Percentiles rank a stretch among this genome's conserved stretches.
These are phyloP conservation scores for Nematopogon swammerdamellus DNA, from an alignment of 2,888 invertebrate species.

Conservation along the genomic window DNA sequence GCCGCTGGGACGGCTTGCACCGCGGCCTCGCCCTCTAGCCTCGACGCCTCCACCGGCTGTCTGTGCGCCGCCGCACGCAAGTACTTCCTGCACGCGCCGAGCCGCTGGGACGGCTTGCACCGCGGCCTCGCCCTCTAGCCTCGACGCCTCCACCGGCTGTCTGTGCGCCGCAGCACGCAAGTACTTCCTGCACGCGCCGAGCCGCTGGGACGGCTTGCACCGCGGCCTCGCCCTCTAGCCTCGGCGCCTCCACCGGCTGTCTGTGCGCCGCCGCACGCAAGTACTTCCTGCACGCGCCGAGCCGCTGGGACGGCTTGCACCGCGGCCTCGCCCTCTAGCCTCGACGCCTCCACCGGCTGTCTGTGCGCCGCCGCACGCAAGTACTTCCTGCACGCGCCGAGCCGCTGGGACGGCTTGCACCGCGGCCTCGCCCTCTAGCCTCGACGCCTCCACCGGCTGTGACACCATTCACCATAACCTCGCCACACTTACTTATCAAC, in stretches of 20 bases:
- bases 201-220: slow-evolving; percentile 71
- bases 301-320: slow-evolving; percentile 71
- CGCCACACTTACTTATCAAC: no score
- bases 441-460: no score
- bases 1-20: slow-evolving; percentile 71
- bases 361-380: slow-evolving; percentile 89
- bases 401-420: slow-evolving; percentile 71
- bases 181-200: slow-evolving; percentile 88
- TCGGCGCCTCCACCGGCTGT: no score
- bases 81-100: slow-evolving; percentile 88
- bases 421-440: no score
- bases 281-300: slow-evolving; percentile 88
- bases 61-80: slow-evolving; percentile 89
- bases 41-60: no score
- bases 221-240: no score
- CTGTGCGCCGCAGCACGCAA: slow-evolving; percentile 89
- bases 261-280: slow-evolving; percentile 89
- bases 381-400: slow-evolving; percentile 88
- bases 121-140: no score
- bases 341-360: no score
- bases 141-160: no score
- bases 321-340: no score
- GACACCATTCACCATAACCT: no score
- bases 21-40: no score
- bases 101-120: slow-evolving; percentile 71